These are phyloP conservation scores for Psittacula derbiana DNA, from an alignment of 2,797 vertebrate genomes.

Conservation along the genomic window DNA sequence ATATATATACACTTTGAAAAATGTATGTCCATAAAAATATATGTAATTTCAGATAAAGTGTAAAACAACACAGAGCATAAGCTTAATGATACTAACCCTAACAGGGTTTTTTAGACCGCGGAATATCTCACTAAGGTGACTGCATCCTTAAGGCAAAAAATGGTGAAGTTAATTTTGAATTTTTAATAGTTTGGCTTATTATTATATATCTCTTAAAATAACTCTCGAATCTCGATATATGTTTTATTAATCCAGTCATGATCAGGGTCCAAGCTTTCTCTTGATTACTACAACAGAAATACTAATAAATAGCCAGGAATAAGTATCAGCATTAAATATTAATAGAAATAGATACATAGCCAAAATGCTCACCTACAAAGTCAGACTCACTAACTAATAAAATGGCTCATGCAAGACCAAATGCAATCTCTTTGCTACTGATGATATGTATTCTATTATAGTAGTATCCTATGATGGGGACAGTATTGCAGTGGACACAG, in stretches of 20 bases:
- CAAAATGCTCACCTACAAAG: neutral
- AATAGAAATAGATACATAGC: neutral
- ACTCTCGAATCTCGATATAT: neutral
- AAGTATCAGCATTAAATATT: neutral
- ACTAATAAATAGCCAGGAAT: neutral
- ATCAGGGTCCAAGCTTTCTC: neutral
- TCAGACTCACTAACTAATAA: neutral
- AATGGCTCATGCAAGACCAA: neutral
- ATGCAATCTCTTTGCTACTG: neutral
- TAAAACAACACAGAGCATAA: neutral
- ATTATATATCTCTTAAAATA: neutral
- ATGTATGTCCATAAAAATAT: accelerated
- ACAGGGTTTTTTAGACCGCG: neutral
- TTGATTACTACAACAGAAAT: neutral
- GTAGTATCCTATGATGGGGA: no score
- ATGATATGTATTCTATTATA: neutral
- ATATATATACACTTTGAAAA: neutral
- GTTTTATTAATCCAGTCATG: neutral
- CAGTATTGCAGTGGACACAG: neutral
- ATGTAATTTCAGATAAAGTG: neutral
- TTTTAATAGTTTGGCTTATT: neutral
- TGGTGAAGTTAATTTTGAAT: neutral
- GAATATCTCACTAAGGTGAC: neutral
- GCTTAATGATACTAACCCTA: neutral
- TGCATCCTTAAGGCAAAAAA: neutral